These are phyloP conservation scores for Steinernema feltiae DNA, from an alignment of 1,140 invertebrate species.

Conservation along the genomic window DNA sequence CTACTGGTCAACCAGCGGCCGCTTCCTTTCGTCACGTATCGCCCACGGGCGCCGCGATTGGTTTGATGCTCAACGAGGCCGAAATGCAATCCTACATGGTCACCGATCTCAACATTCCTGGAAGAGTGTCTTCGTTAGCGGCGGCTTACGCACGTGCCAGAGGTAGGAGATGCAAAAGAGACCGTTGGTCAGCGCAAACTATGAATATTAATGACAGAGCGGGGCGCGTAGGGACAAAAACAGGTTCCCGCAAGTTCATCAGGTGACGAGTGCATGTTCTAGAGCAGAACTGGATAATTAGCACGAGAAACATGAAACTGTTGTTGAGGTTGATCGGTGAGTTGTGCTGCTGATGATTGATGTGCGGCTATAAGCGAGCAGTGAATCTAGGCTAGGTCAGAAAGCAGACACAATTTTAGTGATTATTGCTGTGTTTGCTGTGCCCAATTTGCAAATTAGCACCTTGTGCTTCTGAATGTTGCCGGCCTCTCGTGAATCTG, in stretches of 20 bases:
- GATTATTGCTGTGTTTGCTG: slow-evolving; percentile 16
- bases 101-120: slow-evolving; percentile 68
- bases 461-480: neutral
- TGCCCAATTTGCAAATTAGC: neutral
- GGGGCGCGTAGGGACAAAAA: neutral
- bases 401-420: too few species aligned
- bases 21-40: slow-evolving; percentile 97
- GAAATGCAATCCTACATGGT: slow-evolving; percentile 87
- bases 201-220: neutral
- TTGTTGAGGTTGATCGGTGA: slow-evolving; percentile 18
- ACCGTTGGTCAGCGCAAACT: neutral
- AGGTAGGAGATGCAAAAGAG: slow-evolving; percentile 56
- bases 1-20: slow-evolving; percentile 77
- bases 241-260: neutral
- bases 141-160: slow-evolving; percentile 87
- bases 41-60: slow-evolving; percentile 85
- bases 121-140: slow-evolving; percentile 69
- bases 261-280: too few species aligned
- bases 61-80: slow-evolving; percentile 68
- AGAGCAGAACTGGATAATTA: slow-evolving; percentile 1
- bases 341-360: neutral
- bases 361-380: neutral
- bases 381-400: neutral
- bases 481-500: neutral
- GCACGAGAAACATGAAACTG: neutral